Percentiles rank a stretch among this genome's conserved stretches.
Conservation (phyloP, 1,140 invertebrate genomes). For the Apolygus lucorum region DNA sequence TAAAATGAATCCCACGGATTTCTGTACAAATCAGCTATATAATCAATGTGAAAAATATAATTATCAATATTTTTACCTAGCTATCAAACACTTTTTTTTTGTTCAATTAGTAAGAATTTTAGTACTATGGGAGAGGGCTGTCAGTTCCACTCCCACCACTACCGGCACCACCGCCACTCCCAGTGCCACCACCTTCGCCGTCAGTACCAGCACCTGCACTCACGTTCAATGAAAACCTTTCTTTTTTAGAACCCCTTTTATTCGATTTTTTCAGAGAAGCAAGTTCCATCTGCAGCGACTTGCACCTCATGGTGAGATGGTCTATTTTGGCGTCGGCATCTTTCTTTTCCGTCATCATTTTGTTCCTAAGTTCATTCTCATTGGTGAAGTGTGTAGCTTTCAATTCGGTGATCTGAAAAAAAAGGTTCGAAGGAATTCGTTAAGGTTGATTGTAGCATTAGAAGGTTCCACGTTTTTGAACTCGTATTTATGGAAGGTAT, state of each 20-base stretch:
- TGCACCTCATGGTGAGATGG: constrained; percentile 66
- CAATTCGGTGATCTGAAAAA: constrained; percentile 75
- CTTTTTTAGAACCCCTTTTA: constrained; percentile 37
- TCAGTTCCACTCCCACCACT: constrained; percentile 57
- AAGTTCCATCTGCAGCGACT: constrained; percentile 69
- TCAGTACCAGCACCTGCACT: not conserved
- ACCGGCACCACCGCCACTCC: constrained; percentile 26
- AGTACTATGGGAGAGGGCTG: constrained; percentile 45
- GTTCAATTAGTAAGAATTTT: too few species aligned
- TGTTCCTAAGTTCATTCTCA: constrained; percentile 73
- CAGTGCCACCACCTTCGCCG: constrained; percentile 38
- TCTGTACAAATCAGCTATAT: too few species aligned
- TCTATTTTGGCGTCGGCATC: constrained; percentile 72
- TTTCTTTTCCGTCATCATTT: constrained; percentile 72
- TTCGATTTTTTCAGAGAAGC: constrained; percentile 70
- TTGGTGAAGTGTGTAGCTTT: constrained; percentile 85
- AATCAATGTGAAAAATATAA: too few species aligned
- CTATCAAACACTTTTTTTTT: too few species aligned
- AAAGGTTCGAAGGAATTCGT: too few species aligned
- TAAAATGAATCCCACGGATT: too few species aligned
- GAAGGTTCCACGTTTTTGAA: too few species aligned
- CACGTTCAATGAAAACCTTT: not conserved
- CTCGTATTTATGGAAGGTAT: too few species aligned
- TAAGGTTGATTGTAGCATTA: too few species aligned
- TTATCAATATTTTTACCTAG: too few species aligned